These are phyloP conservation scores for Chiloscyllium plagiosum DNA, from an alignment of 2,113 vertebrate species.

Conservation along the genomic window DNA sequence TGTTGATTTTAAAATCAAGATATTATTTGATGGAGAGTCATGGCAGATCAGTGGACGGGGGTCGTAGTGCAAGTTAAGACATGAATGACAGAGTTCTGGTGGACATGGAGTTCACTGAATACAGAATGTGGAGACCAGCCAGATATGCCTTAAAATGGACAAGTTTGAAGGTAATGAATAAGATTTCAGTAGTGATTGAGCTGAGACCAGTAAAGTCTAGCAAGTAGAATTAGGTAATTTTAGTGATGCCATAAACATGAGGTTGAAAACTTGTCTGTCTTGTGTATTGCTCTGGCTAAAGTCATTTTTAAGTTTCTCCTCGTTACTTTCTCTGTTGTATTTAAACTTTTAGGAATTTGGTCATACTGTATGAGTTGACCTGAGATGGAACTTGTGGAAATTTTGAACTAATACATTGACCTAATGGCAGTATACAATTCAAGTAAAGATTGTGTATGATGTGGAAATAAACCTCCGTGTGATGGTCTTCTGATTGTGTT, in stretches of 20 bases:
- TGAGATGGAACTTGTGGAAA: neutral
- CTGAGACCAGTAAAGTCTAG: no score
- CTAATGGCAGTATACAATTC: neutral
- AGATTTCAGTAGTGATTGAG: no score
- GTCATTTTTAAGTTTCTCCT: neutral
- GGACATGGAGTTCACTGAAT: neutral
- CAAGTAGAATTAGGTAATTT: no score
- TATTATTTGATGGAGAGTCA: no score
- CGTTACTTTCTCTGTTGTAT: neutral
- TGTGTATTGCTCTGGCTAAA: neutral
- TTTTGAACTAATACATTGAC: neutral
- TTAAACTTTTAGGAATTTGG: neutral
- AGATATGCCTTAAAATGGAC: neutral
- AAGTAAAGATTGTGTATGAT: neutral
- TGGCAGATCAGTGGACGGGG: no score
- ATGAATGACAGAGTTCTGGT: neutral
- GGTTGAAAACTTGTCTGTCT: neutral
- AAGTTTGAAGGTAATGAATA: neutral
- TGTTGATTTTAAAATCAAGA: no score
- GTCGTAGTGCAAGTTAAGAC: no score
- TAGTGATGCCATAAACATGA: no score
- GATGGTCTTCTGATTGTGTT: neutral
- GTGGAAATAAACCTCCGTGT: neutral
- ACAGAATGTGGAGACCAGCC: neutral
- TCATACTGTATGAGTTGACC: neutral